phyloP scores from a whole-genome alignment of 2,113 vertebrate genomes.

The Cephalopholis sonnerati region DNA sequence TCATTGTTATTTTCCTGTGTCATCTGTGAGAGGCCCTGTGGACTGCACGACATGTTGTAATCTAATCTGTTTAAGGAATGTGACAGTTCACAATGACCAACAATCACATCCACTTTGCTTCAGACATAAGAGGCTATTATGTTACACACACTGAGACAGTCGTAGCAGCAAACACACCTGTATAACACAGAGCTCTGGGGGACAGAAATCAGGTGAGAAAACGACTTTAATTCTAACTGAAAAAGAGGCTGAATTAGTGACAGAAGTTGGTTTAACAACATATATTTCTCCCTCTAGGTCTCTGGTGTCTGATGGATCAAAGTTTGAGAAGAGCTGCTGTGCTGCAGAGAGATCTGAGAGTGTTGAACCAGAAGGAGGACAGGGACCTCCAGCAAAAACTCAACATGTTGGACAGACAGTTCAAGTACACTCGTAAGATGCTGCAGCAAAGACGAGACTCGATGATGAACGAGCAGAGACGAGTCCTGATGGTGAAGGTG shows the following conservation, averaged over 20 bases:
- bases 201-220: slow-evolving; percentile 18
- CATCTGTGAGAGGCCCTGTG: background rate
- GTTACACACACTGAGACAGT: slow-evolving; percentile 15
- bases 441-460: slow-evolving; percentile 72
- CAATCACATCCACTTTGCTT: slow-evolving; percentile 10
- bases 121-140: slow-evolving; percentile 56
- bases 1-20: background rate
- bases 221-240: background rate
- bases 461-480: slow-evolving; percentile 64
- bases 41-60: slow-evolving; percentile 41
- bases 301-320: slow-evolving; percentile 58
- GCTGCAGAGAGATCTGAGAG: slow-evolving; percentile 60
- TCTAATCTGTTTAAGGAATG: slow-evolving; percentile 31
- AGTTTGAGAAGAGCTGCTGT: slow-evolving; percentile 35
- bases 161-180: slow-evolving; percentile 38
- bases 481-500: slow-evolving; percentile 72
- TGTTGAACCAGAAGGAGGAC: slow-evolving; percentile 80
- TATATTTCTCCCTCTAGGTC: slow-evolving; percentile 1
- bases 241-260: background rate
- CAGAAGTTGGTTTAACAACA: background rate
- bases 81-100: slow-evolving; percentile 9
- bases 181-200: background rate
- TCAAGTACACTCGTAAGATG: slow-evolving; percentile 63
- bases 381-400: slow-evolving; percentile 74
- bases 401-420: slow-evolving; percentile 73